phyloP scores from a whole-genome alignment of 2,113 vertebrate genomes.

The Cyprinodon brontotheroides region DNA sequence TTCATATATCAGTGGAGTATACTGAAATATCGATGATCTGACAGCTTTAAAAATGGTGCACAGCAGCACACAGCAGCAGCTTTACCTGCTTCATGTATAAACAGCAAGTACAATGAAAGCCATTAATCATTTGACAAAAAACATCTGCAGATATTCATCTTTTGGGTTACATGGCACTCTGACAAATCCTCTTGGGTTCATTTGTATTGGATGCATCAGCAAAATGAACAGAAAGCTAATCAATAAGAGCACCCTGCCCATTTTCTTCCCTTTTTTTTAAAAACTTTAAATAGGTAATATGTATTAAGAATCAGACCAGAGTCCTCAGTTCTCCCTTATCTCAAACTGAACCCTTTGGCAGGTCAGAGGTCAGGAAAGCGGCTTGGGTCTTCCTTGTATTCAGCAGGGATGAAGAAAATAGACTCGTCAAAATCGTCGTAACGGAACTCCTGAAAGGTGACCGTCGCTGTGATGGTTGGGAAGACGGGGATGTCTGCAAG shows the following conservation, averaged over 20 bases:
- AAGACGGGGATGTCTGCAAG: conserved; percentile 93
- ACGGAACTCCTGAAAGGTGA: conserved; percentile 97
- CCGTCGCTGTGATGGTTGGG: conserved; percentile 97
- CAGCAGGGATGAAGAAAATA: conserved; percentile 88
- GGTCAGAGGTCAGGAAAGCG: conserved; percentile 92
- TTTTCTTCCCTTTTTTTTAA: conserved; percentile 1
- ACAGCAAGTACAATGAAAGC: conserved; percentile 46
- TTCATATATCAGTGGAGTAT: conserved; percentile 1
- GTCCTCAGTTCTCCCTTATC: conserved; percentile 16
- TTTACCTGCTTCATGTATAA: conserved; percentile 34
- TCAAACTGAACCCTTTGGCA: conserved; percentile 19
- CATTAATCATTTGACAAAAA: conserved; percentile 41
- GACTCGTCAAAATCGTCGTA: conserved; percentile 89
- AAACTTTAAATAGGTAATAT: conserved; percentile 19
- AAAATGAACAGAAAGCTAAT: conserved; percentile 36
- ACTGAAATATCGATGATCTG: conserved; percentile 21
- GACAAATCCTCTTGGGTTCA: conserved; percentile 53
- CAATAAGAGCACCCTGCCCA: conserved; percentile 13
- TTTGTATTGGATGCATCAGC: conserved; percentile 57
- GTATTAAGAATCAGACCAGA: conserved; percentile 46
- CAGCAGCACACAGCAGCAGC: conserved; percentile 54
- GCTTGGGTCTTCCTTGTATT: conserved; percentile 96
- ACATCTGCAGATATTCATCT: conserved; percentile 20
- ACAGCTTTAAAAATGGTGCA: conserved; percentile 42
- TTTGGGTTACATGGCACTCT: conserved; percentile 30